phyloP scores from a whole-genome alignment of 2,797 vertebrate species.

The Galaxias olidus region DNA sequence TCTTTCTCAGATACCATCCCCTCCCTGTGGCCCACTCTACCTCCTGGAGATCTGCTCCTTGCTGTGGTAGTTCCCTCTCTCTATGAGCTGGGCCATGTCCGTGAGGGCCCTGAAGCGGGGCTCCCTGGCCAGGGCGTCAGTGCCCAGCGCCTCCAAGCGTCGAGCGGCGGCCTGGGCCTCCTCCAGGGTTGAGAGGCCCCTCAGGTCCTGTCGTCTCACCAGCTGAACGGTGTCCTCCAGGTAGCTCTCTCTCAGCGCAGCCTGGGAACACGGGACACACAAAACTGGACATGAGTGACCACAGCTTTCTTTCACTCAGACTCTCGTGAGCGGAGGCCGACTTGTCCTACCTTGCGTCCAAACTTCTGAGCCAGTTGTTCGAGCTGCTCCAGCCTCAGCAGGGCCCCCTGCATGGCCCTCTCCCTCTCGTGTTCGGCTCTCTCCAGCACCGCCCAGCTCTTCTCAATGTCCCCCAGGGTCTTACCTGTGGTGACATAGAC shows the following conservation, averaged over 20 bases:
- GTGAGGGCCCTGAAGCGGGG: conserved; percentile 81
- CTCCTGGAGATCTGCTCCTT: conserved; percentile 66
- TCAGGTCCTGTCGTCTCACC: conserved; percentile 74
- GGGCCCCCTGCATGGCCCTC: conserved; percentile 76
- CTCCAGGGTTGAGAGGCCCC: conserved; percentile 54
- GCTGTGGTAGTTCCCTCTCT: conserved; percentile 80
- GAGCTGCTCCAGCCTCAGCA: conserved; percentile 82
- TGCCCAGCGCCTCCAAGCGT: conserved; percentile 81
- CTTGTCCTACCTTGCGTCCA: conserved; percentile 73
- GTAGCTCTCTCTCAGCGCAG: conserved; percentile 80
- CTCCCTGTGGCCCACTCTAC: neutral
- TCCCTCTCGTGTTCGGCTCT: conserved; percentile 81
- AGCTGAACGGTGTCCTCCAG: conserved; percentile 79
- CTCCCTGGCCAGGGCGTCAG: conserved; percentile 79
- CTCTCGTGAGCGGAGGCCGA: neutral
- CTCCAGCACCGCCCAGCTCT: conserved; percentile 81
- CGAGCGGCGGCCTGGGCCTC: conserved; percentile 77
- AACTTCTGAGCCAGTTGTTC: conserved; percentile 86
- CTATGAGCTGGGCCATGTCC: conserved; percentile 75
- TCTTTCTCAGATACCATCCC: neutral
- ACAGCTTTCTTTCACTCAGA: neutral
- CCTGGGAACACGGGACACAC: neutral
- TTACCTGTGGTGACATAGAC: conserved; percentile 54
- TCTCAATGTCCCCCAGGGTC: conserved; percentile 80
- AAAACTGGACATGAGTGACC: neutral